Percentiles rank a stretch among this genome's conserved stretches.
phyloP scores from a whole-genome alignment of 2,113 vertebrate genomes.

The Empidonax traillii region DNA sequence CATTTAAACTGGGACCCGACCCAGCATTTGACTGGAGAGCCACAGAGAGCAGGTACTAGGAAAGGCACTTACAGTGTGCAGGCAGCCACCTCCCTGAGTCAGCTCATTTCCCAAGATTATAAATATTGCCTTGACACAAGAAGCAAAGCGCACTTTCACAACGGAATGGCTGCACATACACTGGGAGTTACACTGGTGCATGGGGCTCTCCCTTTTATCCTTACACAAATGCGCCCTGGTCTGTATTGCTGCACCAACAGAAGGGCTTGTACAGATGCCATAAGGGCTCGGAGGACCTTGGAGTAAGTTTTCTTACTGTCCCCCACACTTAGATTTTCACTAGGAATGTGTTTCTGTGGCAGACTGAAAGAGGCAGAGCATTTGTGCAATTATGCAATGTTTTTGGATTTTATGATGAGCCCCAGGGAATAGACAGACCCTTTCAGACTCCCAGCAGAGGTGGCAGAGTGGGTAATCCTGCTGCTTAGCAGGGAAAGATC shows the following conservation, averaged over 20 bases:
- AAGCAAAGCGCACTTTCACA: background rate
- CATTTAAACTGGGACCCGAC: accelerated
- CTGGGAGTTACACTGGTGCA: background rate
- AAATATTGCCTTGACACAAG: background rate
- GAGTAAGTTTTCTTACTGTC: background rate
- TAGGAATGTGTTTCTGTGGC: accelerated
- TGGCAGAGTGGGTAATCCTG: background rate
- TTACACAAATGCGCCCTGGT: background rate
- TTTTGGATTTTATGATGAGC: background rate
- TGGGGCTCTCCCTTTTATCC: background rate
- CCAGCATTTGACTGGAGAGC: background rate
- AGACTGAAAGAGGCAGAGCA: background rate
- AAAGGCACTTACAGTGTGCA: background rate
- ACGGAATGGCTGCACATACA: accelerated
- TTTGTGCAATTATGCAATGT: accelerated
- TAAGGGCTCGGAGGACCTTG: background rate
- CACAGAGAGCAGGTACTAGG: background rate
- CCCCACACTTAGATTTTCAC: background rate
- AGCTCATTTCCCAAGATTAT: background rate
- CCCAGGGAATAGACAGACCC: background rate
- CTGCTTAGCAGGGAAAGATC: background rate
- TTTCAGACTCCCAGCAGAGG: background rate
- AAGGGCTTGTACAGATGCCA: background rate
- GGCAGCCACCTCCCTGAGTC: background rate
- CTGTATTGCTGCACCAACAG: background rate